Base-by-base conservation (phyloP, 2,888 invertebrate genomes). In the Cantharis lateralis region DNA sequence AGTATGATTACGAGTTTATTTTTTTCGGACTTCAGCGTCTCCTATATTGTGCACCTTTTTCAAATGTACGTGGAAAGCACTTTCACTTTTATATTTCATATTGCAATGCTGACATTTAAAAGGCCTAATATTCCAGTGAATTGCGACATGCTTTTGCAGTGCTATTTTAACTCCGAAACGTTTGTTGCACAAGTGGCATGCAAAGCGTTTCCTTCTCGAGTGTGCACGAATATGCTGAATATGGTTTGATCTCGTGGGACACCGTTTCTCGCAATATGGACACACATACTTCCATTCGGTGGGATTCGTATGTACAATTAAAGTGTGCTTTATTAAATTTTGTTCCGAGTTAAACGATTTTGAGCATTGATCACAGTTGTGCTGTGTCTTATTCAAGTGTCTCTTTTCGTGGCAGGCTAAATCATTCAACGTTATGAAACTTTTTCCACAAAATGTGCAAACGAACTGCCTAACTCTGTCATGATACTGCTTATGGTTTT, bases 11-110 rank as follows among this genome's bases (percentile, higher is more conserved):
- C 3, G 13, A 48, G 2, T 48, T 48, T 48, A 48, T 5, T 48
- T 48, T 48, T 48, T 48, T 48, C 7, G 85, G n/a, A 82, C 72
- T 68, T 83, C 84, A 9, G 81, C 81, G 88, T 89, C 68, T 86
- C 85, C 81, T 86, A 88, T 24, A 86, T 78, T 77, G 89, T 88
- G 83, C 89, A 90, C 77, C 74, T 89, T 88, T 66, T 87, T 90
- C 82, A 91, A 89, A 81, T 91, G 91, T 80, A 89, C 89, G 11
- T 89, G 87, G 81, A 88, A 90, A 0, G 86, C 72, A 0, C 88
- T 87, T 80, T 88, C 81, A 0, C 89, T 89, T 78, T 87, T 88
- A 82, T 91, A 90, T 16, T 62, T 28, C 16, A 26, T 64, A 15
- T 66, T 16, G 15, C 71, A 72, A n/a, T 24, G 16, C 13, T 63